Conservation (phyloP, 2,797 vertebrate genomes). For the Picus viridis region DNA sequence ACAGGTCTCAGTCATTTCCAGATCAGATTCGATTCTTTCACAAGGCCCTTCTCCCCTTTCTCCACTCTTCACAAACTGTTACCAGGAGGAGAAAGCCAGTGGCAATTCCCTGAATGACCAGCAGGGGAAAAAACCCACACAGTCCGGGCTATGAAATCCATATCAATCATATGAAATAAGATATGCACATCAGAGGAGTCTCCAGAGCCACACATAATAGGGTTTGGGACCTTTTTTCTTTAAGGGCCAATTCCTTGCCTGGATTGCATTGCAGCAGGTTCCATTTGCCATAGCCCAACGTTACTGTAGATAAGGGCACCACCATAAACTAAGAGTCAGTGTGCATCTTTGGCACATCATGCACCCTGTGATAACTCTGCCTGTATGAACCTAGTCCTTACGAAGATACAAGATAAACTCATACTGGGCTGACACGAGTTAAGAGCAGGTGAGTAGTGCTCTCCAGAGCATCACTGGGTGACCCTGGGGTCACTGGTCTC, state of each 20-base stretch:
- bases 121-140: neutral
- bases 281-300: neutral
- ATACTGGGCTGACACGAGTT: neutral
- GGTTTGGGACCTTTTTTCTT: neutral
- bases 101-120: neutral
- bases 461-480: neutral
- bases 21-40: neutral
- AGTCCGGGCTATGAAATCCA: rapidly evolving
- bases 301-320: too few relatives aligned
- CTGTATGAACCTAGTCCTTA: rapidly evolving
- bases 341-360: neutral
- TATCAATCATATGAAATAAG: neutral
- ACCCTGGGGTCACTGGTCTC: neutral
- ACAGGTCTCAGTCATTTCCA: conserved; percentile 19
- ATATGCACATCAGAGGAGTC: neutral
- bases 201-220: neutral
- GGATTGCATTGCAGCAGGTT: neutral
- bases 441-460: rapidly evolving
- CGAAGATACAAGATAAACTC: neutral
- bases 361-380: neutral
- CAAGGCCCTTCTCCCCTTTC: neutral
- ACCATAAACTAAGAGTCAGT: neutral
- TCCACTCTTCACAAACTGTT: neutral
- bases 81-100: neutral
- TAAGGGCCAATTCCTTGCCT: neutral